These are phyloP conservation scores for Sogatella furcifera DNA, from an alignment of 1,140 invertebrate genomes.

Conservation along the genomic window DNA sequence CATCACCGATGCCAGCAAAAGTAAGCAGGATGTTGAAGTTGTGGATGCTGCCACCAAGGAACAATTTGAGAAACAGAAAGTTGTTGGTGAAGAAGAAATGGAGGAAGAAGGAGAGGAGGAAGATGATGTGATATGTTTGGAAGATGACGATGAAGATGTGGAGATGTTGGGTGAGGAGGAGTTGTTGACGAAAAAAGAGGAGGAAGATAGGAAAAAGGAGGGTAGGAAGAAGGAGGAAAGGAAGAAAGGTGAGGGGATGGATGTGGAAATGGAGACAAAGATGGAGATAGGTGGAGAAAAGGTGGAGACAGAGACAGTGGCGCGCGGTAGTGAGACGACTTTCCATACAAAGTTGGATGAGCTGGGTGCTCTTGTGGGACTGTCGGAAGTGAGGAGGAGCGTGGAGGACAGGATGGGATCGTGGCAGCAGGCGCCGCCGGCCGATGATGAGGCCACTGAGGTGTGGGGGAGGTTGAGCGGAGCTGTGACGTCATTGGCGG, in stretches of 20 bases:
- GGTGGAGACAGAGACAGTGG: constrained; percentile 51
- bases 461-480: constrained; percentile 45
- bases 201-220: neutral
- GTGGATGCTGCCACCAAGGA: constrained; percentile 45
- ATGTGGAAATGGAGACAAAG: no score
- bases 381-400: constrained; percentile 8
- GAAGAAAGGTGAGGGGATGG: constrained; percentile 29
- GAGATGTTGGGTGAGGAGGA: no score
- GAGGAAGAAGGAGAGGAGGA: constrained; percentile 41
- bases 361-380: constrained; percentile 7
- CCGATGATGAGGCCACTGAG: constrained; percentile 36
- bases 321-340: constrained; percentile 56
- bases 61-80: constrained; percentile 59
- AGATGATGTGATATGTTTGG: constrained; percentile 42
- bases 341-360: constrained; percentile 44
- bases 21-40: constrained; percentile 35
- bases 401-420: constrained; percentile 22
- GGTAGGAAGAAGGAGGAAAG: constrained; percentile 6
- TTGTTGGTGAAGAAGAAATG: constrained; percentile 47
- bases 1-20: constrained; percentile 62
- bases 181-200: neutral
- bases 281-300: constrained; percentile 47
- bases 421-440: constrained; percentile 23
- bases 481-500: constrained; percentile 56
- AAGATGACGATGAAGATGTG: constrained; percentile 19